Evolutionary conservation across 2,888 invertebrate genomes (phyloP).

Genomic region (Malthinus flaveolus): DNA sequence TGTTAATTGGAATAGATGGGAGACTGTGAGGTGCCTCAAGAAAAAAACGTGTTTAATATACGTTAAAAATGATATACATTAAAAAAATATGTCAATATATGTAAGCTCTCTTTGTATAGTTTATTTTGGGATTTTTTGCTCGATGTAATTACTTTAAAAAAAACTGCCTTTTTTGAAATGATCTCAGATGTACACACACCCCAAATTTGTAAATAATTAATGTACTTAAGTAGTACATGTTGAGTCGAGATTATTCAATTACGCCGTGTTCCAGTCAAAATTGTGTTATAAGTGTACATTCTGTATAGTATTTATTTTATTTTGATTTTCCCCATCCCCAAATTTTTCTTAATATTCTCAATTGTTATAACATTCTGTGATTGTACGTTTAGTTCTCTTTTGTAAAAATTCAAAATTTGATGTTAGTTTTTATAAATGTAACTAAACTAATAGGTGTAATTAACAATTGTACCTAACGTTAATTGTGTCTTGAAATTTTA

Average conservation of each 20-base stretch:
- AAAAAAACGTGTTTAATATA: constrained; percentile 28
- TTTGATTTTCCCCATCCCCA: constrained; percentile 43
- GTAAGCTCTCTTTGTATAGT: constrained; percentile 44
- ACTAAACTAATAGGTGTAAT: constrained; percentile 24
- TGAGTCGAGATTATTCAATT: constrained; percentile 25
- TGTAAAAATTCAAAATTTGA: constrained; percentile 44
- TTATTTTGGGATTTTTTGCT: constrained; percentile 28
- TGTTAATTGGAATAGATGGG: constrained; percentile 33
- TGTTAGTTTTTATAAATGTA: constrained; percentile 38
- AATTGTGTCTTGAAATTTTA: constrained; percentile 44
- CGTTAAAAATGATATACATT: constrained; percentile 23
- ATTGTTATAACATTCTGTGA: constrained; percentile 51
- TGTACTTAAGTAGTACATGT: constrained; percentile 36
- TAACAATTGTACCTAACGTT: constrained; percentile 48
- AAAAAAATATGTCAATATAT: constrained; percentile 38
- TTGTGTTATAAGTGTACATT: constrained; percentile 50
- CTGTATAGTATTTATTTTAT: constrained; percentile 54
- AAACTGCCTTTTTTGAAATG: constrained; percentile 36
- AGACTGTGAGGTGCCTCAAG: constrained; percentile 53
- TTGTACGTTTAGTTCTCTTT: constrained; percentile 45
- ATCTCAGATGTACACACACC: constrained; percentile 49
- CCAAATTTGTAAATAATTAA: constrained; percentile 28
- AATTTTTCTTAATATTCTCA: constrained; percentile 30
- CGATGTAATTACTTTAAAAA: constrained; percentile 21
- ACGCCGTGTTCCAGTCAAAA: constrained; percentile 37